A percentile compares a stretch with the other conserved stretches of the same genome.
phyloP scores from a whole-genome alignment of 2,888 invertebrate species.

The Himalopsyche tibetana region DNA sequence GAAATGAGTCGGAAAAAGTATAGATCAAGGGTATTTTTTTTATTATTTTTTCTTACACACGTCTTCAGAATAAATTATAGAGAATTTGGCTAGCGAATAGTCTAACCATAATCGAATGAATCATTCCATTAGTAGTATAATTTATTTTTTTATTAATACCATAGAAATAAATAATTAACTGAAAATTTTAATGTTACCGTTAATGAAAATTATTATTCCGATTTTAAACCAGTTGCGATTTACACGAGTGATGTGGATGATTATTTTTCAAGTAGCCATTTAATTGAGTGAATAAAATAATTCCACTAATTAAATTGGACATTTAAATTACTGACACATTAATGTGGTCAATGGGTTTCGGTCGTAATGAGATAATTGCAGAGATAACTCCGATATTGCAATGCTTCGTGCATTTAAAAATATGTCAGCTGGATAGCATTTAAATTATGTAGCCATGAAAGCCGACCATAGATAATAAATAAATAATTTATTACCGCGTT shows the following conservation, averaged over 20 bases:
- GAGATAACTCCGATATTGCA: neutral
- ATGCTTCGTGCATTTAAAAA: neutral
- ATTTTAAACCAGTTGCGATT: neutral
- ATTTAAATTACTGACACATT: neutral
- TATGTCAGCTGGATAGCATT: neutral
- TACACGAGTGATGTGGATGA: neutral
- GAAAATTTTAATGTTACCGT: neutral
- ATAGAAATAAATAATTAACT: neutral
- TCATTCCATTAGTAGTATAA: neutral
- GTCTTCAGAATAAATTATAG: neutral
- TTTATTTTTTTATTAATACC: neutral
- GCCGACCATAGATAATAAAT: too few species aligned
- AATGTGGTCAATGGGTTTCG: neutral
- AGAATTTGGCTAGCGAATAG: neutral
- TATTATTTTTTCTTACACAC: too few species aligned
- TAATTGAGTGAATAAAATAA: neutral
- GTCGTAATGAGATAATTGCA: neutral
- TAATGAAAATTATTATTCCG: neutral
- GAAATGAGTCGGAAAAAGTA: too few species aligned
- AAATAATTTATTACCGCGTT: too few species aligned
- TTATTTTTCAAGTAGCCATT: neutral
- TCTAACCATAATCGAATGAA: neutral
- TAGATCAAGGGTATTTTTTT: too few species aligned
- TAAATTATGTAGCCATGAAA: too few species aligned
- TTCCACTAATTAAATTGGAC: constrained; percentile 7